Base-by-base conservation (phyloP, 1,140 invertebrate species). In the Psix sp. region DNA sequence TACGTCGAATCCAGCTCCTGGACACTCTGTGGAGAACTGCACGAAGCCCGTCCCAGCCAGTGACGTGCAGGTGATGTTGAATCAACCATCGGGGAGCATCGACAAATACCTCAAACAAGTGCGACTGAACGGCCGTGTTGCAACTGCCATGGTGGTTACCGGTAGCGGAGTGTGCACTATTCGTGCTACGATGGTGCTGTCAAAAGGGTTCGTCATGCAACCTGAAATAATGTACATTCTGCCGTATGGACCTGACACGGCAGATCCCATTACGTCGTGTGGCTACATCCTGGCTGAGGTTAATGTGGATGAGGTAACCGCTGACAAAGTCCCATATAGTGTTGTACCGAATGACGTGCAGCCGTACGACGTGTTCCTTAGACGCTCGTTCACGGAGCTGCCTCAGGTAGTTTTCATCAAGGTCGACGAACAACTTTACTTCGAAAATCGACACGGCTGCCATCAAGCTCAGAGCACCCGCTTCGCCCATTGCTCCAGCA, bases 291-390 rank as follows among this genome's bases (percentile, higher is more conserved):
- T 4, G 11, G 40, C 40, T 3, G 13, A 33, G 3, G 14, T 46
- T 10, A 13, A 11, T 3, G 14, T 63, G 9, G 59, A 63, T n/a
- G 31, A 46, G 0, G 39, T 63, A 0, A 20, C 16, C 0, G 29
- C 16, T n/a, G 31, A 11, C 18, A 60, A 39, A 2, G 5, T n/a
- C 11, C 1, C 17, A 46, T 1, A 33, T 39, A 18, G 48, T 5
- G 48, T 54, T 6, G 62, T 66, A 3, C 62, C 49, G 1, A 51
- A 66, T n/a, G 35, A 66, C 13, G 62, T 66, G 0, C 49, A 54
- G 11, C 49, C 49, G 0, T 9, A 11, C 10, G 49, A 66, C 26
- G 18, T 52, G 0, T 43, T 63, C 3, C 24, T 52, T 5, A 48
- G 59, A 0, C 26, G 59, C 5, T 36, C 45, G 0, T 62, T 51